Conservation (phyloP, 2,113 vertebrate species). For the Pelmatolapia mariae region DNA sequence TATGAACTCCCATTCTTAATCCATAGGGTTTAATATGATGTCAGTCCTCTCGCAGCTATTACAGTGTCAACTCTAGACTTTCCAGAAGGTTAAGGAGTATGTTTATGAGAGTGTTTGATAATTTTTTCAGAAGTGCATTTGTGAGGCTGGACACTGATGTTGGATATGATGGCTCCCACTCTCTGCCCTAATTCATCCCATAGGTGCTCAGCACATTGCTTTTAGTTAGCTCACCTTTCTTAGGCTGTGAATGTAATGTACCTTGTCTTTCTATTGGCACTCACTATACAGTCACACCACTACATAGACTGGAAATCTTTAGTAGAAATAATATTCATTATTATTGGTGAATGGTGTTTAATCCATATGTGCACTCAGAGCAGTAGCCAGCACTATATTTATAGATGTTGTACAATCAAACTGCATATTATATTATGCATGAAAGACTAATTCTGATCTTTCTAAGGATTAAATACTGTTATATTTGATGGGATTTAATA, state of each 20-base stretch:
- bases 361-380: neutral
- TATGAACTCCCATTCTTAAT: neutral
- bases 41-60: neutral
- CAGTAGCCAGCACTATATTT: neutral
- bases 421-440: neutral
- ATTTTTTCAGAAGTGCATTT: neutral
- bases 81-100: neutral
- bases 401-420: neutral
- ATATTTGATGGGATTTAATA: constrained; percentile 13
- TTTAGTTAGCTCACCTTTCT: neutral
- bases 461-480: constrained; percentile 5
- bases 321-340: neutral
- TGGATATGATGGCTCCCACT: fast-evolving
- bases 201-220: fast-evolving
- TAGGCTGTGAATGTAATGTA: neutral
- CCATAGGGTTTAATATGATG: neutral
- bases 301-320: neutral
- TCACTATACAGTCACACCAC: neutral
- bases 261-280: neutral
- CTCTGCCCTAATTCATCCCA: neutral
- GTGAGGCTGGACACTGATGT: neutral
- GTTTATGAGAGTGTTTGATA: neutral
- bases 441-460: neutral
- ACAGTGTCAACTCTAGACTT: neutral
- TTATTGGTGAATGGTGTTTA: neutral